These are phyloP conservation scores for Sprattus sprattus DNA, from an alignment of 2,113 vertebrate genomes.

Conservation along the genomic window DNA sequence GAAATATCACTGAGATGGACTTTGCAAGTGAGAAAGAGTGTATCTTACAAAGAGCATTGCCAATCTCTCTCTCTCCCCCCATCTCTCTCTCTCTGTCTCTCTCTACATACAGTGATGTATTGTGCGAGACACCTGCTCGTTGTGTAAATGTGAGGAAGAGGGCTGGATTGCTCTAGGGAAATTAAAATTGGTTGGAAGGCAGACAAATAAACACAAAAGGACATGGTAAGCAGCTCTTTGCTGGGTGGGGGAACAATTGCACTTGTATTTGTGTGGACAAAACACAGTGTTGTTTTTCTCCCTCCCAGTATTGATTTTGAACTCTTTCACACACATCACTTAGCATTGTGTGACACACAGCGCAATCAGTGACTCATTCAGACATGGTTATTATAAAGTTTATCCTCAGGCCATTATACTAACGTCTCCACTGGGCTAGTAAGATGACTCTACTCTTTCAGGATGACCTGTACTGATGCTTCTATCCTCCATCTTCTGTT, in stretches of 20 bases:
- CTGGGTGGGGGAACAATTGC: conserved; percentile 44
- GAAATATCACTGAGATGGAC: neutral
- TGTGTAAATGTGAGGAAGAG: conserved; percentile 50
- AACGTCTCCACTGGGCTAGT: neutral
- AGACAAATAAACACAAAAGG: conserved; percentile 54
- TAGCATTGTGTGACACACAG: conserved; percentile 22
- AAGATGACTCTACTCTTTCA: neutral
- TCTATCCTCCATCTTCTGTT: neutral
- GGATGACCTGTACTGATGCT: neutral
- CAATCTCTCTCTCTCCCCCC: conserved; percentile 11
- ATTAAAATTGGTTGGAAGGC: conserved; percentile 59
- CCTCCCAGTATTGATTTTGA: neutral
- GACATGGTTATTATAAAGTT: neutral
- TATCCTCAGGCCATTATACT: neutral
- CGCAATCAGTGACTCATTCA: neutral
- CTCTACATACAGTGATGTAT: conserved; percentile 27
- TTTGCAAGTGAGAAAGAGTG: neutral
- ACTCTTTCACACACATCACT: conserved; percentile 19
- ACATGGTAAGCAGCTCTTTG: conserved; percentile 39
- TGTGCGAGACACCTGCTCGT: conserved; percentile 51
- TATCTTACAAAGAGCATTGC: neutral
- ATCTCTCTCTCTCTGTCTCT: conserved; percentile 23
- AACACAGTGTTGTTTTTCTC: neutral
- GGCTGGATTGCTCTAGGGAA: conserved; percentile 48
- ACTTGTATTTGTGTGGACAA: conserved; percentile 23